Conservation (phyloP, 2,888 invertebrate genomes). For the Pardosa pseudoannulata region DNA sequence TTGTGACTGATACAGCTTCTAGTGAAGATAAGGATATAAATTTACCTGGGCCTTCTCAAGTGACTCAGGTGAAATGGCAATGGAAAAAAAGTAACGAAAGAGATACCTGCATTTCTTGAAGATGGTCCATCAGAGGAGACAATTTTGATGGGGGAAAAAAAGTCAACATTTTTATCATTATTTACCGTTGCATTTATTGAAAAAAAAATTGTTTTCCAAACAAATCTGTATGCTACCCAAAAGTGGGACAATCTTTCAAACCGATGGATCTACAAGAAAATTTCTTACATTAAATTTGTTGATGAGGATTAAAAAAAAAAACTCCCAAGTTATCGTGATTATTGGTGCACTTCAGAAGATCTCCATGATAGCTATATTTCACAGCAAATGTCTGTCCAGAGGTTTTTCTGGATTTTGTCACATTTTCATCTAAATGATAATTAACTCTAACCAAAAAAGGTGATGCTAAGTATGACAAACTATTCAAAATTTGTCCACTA, state of each 20-base stretch:
- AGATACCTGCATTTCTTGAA: not conserved
- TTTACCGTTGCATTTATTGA: not conserved
- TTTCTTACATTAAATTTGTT: conserved; percentile 14
- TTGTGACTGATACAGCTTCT: too few relatives aligned
- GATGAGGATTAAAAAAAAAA: not conserved
- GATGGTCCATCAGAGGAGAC: not conserved
- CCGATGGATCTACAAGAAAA: conserved; percentile 1
- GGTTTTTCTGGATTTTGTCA: too few relatives aligned
- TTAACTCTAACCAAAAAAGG: too few relatives aligned
- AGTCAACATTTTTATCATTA: not conserved
- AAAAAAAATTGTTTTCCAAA: not conserved
- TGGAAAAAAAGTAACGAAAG: not conserved
- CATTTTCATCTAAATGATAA: too few relatives aligned
- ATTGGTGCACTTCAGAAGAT: too few relatives aligned
- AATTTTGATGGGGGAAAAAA: not conserved
- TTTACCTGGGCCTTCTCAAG: conserved; percentile 17
- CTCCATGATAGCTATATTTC: too few relatives aligned
- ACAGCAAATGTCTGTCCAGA: too few relatives aligned
- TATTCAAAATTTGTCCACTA: too few relatives aligned
- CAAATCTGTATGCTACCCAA: conserved; percentile 1
- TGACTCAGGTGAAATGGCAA: not conserved
- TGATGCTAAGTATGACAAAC: too few relatives aligned
- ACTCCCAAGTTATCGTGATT: too few relatives aligned
- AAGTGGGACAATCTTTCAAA: not conserved
- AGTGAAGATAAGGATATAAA: conserved; percentile 15